phyloP scores from a whole-genome alignment of 1,140 invertebrate species.

The Lanistes nyassanus region DNA sequence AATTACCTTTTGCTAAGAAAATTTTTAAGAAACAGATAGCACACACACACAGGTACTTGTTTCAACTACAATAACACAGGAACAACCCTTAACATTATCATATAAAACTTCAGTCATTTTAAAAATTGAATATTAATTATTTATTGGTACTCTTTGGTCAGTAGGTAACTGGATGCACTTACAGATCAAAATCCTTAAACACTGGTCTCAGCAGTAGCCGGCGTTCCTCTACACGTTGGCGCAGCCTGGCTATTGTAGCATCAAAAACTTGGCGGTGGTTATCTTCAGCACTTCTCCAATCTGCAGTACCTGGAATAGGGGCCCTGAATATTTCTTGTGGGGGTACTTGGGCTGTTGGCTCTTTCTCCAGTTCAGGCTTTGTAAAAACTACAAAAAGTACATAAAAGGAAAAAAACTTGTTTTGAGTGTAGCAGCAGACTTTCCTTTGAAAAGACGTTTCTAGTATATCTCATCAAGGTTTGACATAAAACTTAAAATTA shows the following conservation, averaged over 20 bases:
- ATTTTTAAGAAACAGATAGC: too few relatives aligned
- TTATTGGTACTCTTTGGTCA: too few relatives aligned
- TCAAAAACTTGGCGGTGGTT: conserved; percentile 57
- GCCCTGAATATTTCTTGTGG: conserved; percentile 61
- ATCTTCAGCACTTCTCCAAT: conserved; percentile 55
- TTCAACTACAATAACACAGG: background rate
- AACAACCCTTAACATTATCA: background rate
- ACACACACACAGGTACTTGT: background rate
- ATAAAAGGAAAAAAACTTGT: background rate
- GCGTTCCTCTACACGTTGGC: conserved; percentile 54
- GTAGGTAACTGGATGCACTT: conserved; percentile 8
- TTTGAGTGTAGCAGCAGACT: background rate
- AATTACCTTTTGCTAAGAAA: too few relatives aligned
- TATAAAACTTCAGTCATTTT: background rate
- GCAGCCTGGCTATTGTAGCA: conserved; percentile 55
- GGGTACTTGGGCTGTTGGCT: conserved; percentile 55
- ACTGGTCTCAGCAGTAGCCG: conserved; percentile 61
- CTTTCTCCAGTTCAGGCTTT: conserved; percentile 60
- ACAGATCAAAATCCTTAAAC: conserved; percentile 67
- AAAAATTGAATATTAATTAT: background rate
- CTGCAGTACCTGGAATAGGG: conserved; percentile 64
- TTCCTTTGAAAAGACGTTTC: background rate
- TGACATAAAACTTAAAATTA: too few relatives aligned
- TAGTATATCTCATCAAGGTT: too few relatives aligned
- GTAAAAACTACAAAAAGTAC: conserved; percentile 62